Base-by-base conservation (phyloP, 2,797 vertebrate species). In the Crypturellus tataupa region DNA sequence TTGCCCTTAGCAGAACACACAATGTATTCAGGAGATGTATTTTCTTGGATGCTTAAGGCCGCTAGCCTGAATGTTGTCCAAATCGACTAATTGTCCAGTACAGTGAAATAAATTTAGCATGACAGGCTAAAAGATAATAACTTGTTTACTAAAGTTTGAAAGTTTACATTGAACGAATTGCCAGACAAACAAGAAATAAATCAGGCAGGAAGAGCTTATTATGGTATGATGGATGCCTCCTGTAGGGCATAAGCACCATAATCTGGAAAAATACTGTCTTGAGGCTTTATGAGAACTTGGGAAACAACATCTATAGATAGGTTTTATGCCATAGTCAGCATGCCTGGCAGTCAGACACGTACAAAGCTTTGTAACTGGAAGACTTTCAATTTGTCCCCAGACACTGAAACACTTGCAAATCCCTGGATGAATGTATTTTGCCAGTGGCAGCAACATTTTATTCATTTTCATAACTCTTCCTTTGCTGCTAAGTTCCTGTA, bases 121-220 rank as follows among this genome's bases (percentile, higher is more conserved):
- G 80, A 87, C 80, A 94, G n/a, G 44, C 14, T 88, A 64, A 72
- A 85, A 92, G 11, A 33, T 60, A 93, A 33, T 49, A 92, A 63
- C 35, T 84, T 89, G 79, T 73, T 93, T 91, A 84, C 63, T 56
- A 49, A 79, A 80, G 72, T 79, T 62, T 55, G 8, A 6, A 87
- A 91, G 73, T 87, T 91, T 79, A 63, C n/a, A 70, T 42, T 79
- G 70, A 89, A 76, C 56, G 31, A 94, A 87, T 83, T 83, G n/a
- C n/a, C 72, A 87, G 67, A 93, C 55, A 33, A 94, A 86, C 85
- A 92, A 81, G 80, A 89, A 91, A 79, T 84, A 93, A 81, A 83
- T 73, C 82, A 84, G 73, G 70, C 23, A 81, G 68, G 51, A 80
- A 85, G 42, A 91, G 73, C 81, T 89, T 91, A 72, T 93, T 87